Evolutionary conservation across 1,140 invertebrate genomes (phyloP), one percentile per base, ranked within the genome.

Genomic region (Cydia splendana): DNA sequence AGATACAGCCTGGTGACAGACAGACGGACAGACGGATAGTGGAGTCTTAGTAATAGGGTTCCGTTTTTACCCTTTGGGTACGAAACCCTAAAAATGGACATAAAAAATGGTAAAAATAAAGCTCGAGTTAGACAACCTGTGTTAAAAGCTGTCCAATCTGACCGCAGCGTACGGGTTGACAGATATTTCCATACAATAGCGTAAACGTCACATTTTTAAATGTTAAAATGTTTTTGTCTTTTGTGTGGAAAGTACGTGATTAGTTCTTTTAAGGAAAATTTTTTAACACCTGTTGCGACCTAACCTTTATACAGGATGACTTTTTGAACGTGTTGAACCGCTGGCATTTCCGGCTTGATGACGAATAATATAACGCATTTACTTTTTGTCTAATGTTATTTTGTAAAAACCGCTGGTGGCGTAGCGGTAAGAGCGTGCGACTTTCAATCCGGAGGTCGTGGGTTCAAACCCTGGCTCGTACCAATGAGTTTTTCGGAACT

Each of bases 161-260:
- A 24, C 57, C 9, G 57, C 57, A 18, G 57, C 57, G 24, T 62
- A 62, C 20, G 18, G 10, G 57, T 62, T 20, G 51, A 53, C 51
- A n/a, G 20, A 24, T 4, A 62, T 62, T 62, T 62, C 57, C 57
- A 62, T 62, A 62, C 57, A 62, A 62, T 62, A 24, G 57, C 57
- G 5, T 18, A 62, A 62, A 62, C 57, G 57, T 62, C 20, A 24
- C 57, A 20, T 12, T 62, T 62, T 62, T 62, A 20, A 62, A 62
- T 24, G 57, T 62, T 62, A 12, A 24, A 62, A 12, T 24, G 57
- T 62, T 62, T 24, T 53, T 57, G 57, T 62, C 57, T 24, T 62
- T 62, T 62, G 57, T 62, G 57, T 62, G 57, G 57, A 62, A 62
- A 62, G 20, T 57, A 57, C n/a, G 53, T 20, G 57, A 62, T 62